Percentiles rank a stretch among this genome's conserved stretches.
These are phyloP conservation scores for Stenodera caucasica DNA, from an alignment of 2,888 invertebrate genomes.

Conservation along the genomic window DNA sequence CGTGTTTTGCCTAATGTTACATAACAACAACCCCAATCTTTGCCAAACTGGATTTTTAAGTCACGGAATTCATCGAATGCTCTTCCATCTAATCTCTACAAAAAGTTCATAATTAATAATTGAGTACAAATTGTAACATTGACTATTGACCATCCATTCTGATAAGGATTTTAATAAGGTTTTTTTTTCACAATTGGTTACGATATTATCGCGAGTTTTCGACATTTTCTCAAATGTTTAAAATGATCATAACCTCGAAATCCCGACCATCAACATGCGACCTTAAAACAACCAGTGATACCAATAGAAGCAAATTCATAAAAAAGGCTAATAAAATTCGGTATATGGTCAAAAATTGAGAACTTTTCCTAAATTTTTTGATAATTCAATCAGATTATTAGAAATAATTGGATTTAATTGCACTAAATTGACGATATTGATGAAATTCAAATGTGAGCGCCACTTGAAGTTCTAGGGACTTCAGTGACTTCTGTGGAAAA, in stretches of 20 bases:
- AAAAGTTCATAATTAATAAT: slow-evolving; percentile 15
- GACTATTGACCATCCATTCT: slow-evolving; percentile 63
- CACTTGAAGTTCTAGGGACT: too few relatives aligned
- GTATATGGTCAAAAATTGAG: too few relatives aligned
- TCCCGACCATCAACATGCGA: too few relatives aligned
- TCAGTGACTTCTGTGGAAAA: not conserved
- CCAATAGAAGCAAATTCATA: too few relatives aligned
- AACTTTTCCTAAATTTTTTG: too few relatives aligned
- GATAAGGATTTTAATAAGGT: slow-evolving; percentile 68
- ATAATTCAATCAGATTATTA: too few relatives aligned
- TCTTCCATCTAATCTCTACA: slow-evolving; percentile 76
- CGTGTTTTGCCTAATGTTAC: slow-evolving; percentile 79
- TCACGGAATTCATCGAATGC: slow-evolving; percentile 72
- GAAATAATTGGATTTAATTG: not conserved
- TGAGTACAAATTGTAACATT: not conserved
- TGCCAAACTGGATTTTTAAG: slow-evolving; percentile 73
- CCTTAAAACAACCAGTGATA: too few relatives aligned
- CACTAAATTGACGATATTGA: not conserved
- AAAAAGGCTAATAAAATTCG: too few relatives aligned
- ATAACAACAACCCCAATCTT: slow-evolving; percentile 81
- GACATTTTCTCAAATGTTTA: slow-evolving; percentile 40
- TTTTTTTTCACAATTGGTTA: slow-evolving; percentile 72
- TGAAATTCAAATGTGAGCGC: not conserved
- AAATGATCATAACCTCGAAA: slow-evolving; percentile 10
- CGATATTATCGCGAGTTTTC: slow-evolving; percentile 66